phyloP scores from a whole-genome alignment of 2,797 vertebrate genomes.

The Novumbra hubbsi region DNA sequence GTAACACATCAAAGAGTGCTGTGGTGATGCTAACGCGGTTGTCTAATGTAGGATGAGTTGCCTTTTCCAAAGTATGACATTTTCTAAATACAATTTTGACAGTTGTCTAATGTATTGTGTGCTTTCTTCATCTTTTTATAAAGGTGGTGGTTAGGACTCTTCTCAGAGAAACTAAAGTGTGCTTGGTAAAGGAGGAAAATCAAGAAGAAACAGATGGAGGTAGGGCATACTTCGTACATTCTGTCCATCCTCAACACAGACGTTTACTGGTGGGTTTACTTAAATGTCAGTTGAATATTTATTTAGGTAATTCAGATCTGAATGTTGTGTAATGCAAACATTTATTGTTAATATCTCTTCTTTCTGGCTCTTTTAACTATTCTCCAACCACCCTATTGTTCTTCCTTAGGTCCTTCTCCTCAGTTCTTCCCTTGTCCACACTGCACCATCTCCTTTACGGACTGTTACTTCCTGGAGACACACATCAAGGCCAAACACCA shows the following conservation, averaged over 20 bases:
- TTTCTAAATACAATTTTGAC: background rate
- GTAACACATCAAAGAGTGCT: background rate
- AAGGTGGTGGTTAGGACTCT: conserved; percentile 22
- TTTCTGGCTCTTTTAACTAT: background rate
- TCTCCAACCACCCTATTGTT: background rate
- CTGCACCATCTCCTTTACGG: conserved; percentile 49
- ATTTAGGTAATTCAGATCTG: background rate
- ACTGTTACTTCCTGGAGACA: conserved; percentile 39
- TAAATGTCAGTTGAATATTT: background rate
- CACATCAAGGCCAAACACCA: conserved; percentile 12
- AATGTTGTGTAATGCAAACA: background rate
- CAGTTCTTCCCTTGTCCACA: conserved; percentile 20
- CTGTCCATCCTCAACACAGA: conserved; percentile 28
- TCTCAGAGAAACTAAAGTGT: conserved; percentile 36
- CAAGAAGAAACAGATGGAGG: conserved; percentile 33
- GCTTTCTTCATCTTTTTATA: conserved; percentile 13
- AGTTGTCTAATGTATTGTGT: conserved; percentile 3
- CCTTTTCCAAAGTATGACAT: background rate
- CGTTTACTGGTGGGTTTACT: background rate
- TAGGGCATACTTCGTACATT: conserved; percentile 59
- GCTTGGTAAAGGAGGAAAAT: conserved; percentile 25
- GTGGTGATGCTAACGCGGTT: background rate
- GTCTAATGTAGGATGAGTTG: background rate
- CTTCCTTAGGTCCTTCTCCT: conserved; percentile 33
- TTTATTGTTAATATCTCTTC: background rate